Percentiles rank a stretch among this genome's conserved stretches.
Evolutionary conservation across 2,888 invertebrate species (phyloP).

Genomic region (Malthinus seriepunctatus): DNA sequence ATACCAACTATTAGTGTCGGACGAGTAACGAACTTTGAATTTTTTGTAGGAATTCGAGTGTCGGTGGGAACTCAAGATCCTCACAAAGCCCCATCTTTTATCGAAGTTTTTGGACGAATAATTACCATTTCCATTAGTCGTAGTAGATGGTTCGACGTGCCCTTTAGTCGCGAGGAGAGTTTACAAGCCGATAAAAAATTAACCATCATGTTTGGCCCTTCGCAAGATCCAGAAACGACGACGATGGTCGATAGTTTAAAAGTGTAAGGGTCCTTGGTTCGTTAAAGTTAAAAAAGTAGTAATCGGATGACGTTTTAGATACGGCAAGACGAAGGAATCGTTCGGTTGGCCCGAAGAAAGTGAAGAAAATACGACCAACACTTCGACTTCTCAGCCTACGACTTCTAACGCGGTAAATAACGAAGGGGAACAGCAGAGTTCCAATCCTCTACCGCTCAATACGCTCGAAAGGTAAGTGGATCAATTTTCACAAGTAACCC

Average conservation of each 20-base stretch:
- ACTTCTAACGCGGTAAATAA: conserved; percentile 40
- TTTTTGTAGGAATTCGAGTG: conserved; percentile 71
- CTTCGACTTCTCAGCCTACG: conserved; percentile 40
- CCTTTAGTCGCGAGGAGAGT: conserved; percentile 91
- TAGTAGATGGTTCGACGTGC: conserved; percentile 94
- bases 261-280: conserved; percentile 58
- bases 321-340: conserved; percentile 92
- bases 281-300: no score
- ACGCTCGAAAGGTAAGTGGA: conserved; percentile 61
- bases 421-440: conserved; percentile 52
- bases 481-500: conserved; percentile 4
- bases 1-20: no score
- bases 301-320: conserved; percentile 58
- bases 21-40: no score
- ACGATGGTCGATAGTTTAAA: conserved; percentile 94
- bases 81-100: conserved; percentile 74
- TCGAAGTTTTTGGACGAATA: conserved; percentile 76
- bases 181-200: conserved; percentile 89
- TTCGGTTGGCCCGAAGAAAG: conserved; percentile 97
- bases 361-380: conserved; percentile 65
- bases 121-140: conserved; percentile 73
- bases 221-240: conserved; percentile 84
- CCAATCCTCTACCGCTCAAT: conserved; percentile 57
- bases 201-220: conserved; percentile 80
- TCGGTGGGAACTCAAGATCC: conserved; percentile 83